These are phyloP conservation scores for Euphonia xanthogaster DNA, from an alignment of 2,797 vertebrate genomes.

Conservation along the genomic window DNA sequence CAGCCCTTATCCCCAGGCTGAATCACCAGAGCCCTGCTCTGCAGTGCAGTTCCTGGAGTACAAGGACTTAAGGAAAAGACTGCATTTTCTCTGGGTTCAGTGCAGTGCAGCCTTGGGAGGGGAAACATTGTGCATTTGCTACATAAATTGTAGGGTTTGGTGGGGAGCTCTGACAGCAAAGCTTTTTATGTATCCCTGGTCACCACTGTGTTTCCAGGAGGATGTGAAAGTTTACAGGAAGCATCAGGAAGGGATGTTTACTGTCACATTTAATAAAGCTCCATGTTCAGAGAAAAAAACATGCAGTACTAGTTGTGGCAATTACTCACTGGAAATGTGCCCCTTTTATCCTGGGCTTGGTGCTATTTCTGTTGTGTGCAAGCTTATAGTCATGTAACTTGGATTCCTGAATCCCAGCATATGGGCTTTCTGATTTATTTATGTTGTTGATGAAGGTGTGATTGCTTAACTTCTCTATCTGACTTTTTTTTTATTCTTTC, in stretches of 20 bases:
- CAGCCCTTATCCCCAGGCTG: background rate
- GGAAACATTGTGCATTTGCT: background rate
- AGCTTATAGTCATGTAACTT: background rate
- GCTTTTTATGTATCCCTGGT: background rate
- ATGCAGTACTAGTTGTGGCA: background rate
- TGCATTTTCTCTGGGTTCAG: background rate
- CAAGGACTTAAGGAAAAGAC: background rate
- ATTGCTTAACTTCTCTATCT: slow-evolving; percentile 37
- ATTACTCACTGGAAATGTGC: background rate
- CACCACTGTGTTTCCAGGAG: background rate
- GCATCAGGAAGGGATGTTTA: background rate
- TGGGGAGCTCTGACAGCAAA: background rate
- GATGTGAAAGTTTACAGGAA: background rate
- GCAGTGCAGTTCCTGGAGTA: background rate
- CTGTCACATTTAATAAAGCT: background rate
- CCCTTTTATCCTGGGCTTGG: background rate
- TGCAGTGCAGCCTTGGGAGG: background rate
- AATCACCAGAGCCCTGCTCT: background rate
- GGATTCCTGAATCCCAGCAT: slow-evolving; percentile 32
- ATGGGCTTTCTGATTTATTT: slow-evolving; percentile 59
- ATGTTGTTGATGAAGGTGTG: slow-evolving; percentile 27
- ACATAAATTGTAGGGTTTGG: background rate
- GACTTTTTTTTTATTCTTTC: slow-evolving; percentile 36
- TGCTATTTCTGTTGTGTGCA: background rate
- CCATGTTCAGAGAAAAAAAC: background rate